Evolutionary conservation across 2,888 invertebrate species (phyloP), one percentile per base, ranked within the genome.

Genomic region (Erebia epiphron): DNA sequence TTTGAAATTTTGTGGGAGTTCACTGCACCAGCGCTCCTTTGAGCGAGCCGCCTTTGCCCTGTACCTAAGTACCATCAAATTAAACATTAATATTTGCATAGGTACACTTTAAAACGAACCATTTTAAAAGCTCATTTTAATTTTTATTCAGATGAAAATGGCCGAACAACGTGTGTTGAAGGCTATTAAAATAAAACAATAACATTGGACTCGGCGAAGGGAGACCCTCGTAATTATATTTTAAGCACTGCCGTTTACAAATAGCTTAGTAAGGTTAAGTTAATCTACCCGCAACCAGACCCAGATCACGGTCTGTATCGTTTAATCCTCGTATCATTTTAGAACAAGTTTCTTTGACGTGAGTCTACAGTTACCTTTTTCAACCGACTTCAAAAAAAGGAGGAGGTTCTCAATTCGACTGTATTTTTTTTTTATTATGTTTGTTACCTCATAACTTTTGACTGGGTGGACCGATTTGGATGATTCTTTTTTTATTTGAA

Each of bases 151-250:
- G 16, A 58, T 58, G 58, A 67, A 67, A 62, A 67, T 58, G 57
- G 58, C 67, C 18, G 49, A 26, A 49, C 67, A 58, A 67, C 58
- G 57, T 49, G 67, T 58, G 68, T 56, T 61, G 50, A 65, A 70
- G 68, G 70, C 68, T 72, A 74, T 74, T 72, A 68, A 68, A 72
- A 68, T 74, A 74, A 74, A 72, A 74, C 70, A 74, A 70, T 60
- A 69, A 67, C 46, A 64, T 26, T 64, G 67, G 46, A 50, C 49
- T 60, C 35, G 60, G 58, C 46, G 61, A 54, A 61, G 54, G 71
- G 65, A 61, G 52, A 57, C 46, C 8, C 62, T 43, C 64, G 64
- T 74, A 75, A 76, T 73, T 75, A 72, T 76, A 57, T 73, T 75
- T 72, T 73, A 68, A 75, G 69, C 68, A 67, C 70, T 21, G 68